Evolutionary conservation across 1,140 invertebrate species (phyloP), one percentile per base, ranked within the genome.

Genomic region (Anastrepha obliqua): DNA sequence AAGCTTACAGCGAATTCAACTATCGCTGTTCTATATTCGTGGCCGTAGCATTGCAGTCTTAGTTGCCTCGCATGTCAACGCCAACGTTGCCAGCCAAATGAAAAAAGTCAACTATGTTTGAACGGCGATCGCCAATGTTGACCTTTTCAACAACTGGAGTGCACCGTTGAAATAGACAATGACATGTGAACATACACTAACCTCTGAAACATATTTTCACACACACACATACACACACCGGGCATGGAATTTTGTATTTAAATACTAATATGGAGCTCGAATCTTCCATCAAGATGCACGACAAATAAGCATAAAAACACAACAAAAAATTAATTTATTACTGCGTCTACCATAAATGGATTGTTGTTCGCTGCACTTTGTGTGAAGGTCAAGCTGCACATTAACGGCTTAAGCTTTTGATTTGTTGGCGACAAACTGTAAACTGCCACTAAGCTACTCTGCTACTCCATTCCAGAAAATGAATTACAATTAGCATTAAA

Each of bases 111-210:
- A 51, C 42, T 15, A 15, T 44, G 17, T 5, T 9, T 15, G n/a
- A 47, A 74, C 29, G 44, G 4, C 47, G 4, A 74, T 4, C 44
- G 74, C 74, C 42, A 20, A 51, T n/a, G 17, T 9, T 81, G 47
- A 81, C 74, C 74, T 81, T 81, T 81, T 81, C 47, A 81, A 81
- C 47, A 51, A 81, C 74, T 81, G 17, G 67, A 47, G 39, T 74
- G 67, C 67, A 74, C 39, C 2, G 39, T 47, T 74, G 44, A 74
- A 74, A 74, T n/a, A 17, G 42, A 74, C 42, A 47, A 44, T 74
- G 42, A 74, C 67, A 74, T 47, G 67, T 44, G 42, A 74, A 74
- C 42, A 44, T 11, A n/a, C 42, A 15, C 2, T 11, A 55, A 11
- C 3, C 6, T 55, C 6, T 11, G 0, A 0, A 1, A 11, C 11